Evolutionary conservation across 2,113 vertebrate genomes (phyloP).

Genomic region (Austrofundulus limnaeus): DNA sequence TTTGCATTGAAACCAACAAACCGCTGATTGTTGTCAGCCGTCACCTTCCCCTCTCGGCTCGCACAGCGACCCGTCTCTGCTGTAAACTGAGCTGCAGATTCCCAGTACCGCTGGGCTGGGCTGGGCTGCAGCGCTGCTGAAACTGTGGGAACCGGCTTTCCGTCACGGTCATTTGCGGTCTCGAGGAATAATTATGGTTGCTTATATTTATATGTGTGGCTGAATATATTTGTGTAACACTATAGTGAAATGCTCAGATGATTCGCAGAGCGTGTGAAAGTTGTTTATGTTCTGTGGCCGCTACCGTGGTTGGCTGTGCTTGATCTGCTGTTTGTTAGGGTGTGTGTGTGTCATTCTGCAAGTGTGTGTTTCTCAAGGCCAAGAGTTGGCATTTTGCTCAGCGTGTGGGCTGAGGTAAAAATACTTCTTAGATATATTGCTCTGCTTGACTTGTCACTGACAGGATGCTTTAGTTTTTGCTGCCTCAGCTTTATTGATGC

Average conservation of each 20-base stretch:
- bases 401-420: slow-evolving; percentile 74
- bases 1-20: slow-evolving; percentile 22
- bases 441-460: slow-evolving; percentile 67
- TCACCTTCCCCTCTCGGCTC: slow-evolving; percentile 42
- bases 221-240: slow-evolving; percentile 75
- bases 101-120: slow-evolving; percentile 58
- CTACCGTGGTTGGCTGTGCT: slow-evolving; percentile 55
- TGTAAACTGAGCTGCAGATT: slow-evolving; percentile 55
- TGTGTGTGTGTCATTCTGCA: slow-evolving; percentile 56
- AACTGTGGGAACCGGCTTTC: slow-evolving; percentile 75
- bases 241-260: slow-evolving; percentile 72
- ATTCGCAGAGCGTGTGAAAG: slow-evolving; percentile 74
- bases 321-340: slow-evolving; percentile 68
- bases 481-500: slow-evolving; percentile 3
- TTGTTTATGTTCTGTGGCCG: slow-evolving; percentile 76
- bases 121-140: slow-evolving; percentile 57
- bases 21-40: slow-evolving; percentile 38
- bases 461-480: slow-evolving; percentile 34
- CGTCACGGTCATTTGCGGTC: slow-evolving; percentile 69
- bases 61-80: neutral
- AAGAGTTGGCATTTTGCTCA: slow-evolving; percentile 70
- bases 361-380: slow-evolving; percentile 67
- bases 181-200: slow-evolving; percentile 66
- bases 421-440: slow-evolving; percentile 64
- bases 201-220: slow-evolving; percentile 70